Conservation (phyloP, 2,113 vertebrate genomes). For the Xiphophorus couchianus region DNA sequence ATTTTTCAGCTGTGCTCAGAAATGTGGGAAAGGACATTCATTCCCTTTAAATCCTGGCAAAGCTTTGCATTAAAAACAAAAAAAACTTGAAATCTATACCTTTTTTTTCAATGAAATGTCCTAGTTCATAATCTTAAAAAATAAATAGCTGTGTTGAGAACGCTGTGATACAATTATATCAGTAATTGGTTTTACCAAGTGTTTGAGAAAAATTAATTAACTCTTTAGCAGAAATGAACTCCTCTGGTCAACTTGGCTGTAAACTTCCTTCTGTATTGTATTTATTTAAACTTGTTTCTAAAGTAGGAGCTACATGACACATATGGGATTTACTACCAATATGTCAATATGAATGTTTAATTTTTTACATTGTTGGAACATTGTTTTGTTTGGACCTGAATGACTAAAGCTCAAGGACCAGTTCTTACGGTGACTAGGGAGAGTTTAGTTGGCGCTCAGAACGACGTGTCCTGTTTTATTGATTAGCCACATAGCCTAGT, state of each 20-base stretch:
- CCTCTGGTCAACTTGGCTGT: no score
- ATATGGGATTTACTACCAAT: neutral
- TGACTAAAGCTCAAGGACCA: conserved; percentile 9
- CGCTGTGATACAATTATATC: no score
- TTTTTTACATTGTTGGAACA: neutral
- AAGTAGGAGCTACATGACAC: neutral
- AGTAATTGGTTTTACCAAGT: no score
- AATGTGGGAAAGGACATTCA: neutral
- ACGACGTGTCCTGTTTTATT: conserved; percentile 33
- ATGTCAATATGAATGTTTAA: no score
- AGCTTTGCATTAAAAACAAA: neutral
- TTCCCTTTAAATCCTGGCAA: neutral
- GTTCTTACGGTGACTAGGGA: conserved; percentile 16
- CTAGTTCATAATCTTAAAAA: neutral
- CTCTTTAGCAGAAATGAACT: no score
- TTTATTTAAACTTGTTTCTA: neutral
- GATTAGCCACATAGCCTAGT: conserved; percentile 24
- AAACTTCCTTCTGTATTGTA: no score
- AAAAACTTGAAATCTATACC: neutral
- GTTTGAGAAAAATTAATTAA: no score
- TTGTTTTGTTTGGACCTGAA: neutral
- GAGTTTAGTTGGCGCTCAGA: conserved; percentile 7
- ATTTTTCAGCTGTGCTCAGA: neutral
- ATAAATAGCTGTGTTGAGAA: neutral
- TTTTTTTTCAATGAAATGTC: neutral